Base-by-base conservation (phyloP, 2,888 invertebrate species). In the Gryllus longicercus region DNA sequence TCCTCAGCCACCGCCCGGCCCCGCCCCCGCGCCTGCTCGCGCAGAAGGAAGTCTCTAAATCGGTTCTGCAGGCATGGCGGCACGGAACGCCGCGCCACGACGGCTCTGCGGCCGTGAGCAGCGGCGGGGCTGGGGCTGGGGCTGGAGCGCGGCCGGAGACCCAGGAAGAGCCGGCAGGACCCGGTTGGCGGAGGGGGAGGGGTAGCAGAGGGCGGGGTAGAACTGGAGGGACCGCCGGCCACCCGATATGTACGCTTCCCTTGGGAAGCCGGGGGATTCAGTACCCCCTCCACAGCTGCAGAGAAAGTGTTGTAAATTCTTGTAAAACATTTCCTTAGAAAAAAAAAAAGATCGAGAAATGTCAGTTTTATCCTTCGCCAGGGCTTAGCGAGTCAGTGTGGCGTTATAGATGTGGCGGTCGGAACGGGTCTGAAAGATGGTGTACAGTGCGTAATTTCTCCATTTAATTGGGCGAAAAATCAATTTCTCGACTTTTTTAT, bases 221-320 rank as follows among this genome's bases (percentile, higher is more conserved):
- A 14, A 18, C 4, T 63, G 63, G 63, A 14, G 14, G n/a, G 63
- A n/a, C 16, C 63, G 63, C 16, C 63, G 16, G n/a, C 63, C 63
- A 63, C 63, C 63, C 63, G 63, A 63, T 63, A 38, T 38, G 38
- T 38, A 63, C 63, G 63, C 63, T 63, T n/a, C 63, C 63, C 63
- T 63, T 63, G 63, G 63, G 63, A 63, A 63, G 38, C 38, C 63
- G 3, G n/a, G 63, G 63, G 63, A 63, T 63, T n/a, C 63, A 63
- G 63, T 63, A 11, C n/a, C 63, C 63, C 16, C 63, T 63, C 38
- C 38, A n/a, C 63, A 63, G 63, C 63, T 63, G n/a, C 63, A 63
- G 63, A 63, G 63, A 63, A 63, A 63, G 63, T 63, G 63, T 63
- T 63, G 63, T 63, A 63, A 63, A 63, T 63, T 63, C 63, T 63